Evolutionary conservation across 2,797 vertebrate genomes (phyloP).

Genomic region (Nannoperca obscura): DNA sequence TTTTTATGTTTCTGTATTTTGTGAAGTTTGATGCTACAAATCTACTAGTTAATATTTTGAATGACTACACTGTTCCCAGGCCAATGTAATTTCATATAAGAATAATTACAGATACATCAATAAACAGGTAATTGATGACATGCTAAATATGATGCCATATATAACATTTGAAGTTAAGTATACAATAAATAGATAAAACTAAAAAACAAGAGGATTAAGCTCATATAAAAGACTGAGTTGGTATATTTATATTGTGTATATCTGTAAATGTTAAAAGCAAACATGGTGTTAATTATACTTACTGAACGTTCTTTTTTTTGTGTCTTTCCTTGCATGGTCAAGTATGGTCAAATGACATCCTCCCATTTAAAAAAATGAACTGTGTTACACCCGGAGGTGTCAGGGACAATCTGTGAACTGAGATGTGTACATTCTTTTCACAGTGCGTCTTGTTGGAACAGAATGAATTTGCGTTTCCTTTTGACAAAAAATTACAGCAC

Average conservation of each 20-base stretch:
- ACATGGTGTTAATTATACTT: too few species aligned
- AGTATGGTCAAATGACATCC: background rate
- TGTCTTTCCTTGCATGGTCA: too few species aligned
- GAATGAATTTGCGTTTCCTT: background rate
- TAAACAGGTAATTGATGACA: background rate
- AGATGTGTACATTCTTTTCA: background rate
- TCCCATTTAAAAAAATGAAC: conserved; percentile 16
- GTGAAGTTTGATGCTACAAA: background rate
- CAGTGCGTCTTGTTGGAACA: background rate
- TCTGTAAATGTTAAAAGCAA: too few species aligned
- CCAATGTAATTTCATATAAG: background rate
- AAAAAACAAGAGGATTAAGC: background rate
- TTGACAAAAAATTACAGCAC: background rate
- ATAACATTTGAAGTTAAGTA: background rate
- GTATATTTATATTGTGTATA: background rate
- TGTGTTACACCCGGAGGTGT: background rate
- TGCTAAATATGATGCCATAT: background rate
- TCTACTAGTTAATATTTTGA: background rate
- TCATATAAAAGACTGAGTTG: background rate
- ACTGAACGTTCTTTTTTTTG: too few species aligned
- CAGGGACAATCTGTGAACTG: background rate
- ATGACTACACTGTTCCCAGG: background rate
- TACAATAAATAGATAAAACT: too few species aligned
- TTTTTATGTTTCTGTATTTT: too few species aligned
- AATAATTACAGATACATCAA: background rate